Percentiles rank a stretch among this genome's conserved stretches.
These are phyloP conservation scores for Pedicia rivosa DNA, from an alignment of 2,888 invertebrate species.

Conservation along the genomic window DNA sequence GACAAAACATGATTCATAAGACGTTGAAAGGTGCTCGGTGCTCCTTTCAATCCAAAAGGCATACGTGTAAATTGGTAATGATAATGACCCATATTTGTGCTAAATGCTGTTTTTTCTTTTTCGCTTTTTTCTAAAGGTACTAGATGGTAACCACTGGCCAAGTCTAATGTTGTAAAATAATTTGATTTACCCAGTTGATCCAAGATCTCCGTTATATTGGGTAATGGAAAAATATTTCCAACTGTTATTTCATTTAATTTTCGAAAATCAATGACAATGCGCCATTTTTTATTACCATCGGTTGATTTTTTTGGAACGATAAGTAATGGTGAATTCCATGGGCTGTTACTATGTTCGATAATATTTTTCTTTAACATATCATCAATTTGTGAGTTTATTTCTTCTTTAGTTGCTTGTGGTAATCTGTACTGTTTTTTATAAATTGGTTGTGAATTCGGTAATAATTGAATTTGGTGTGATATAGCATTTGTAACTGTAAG, in stretches of 20 bases:
- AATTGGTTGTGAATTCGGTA: background rate
- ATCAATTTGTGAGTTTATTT: background rate
- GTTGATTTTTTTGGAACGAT: background rate
- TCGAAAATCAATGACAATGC: background rate
- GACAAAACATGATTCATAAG: background rate
- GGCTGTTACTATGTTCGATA: background rate
- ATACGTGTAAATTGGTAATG: background rate
- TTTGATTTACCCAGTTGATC: conserved; percentile 10
- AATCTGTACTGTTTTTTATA: background rate
- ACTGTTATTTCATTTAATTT: background rate
- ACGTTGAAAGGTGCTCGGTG: background rate
- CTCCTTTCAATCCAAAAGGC: background rate
- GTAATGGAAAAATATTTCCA: background rate
- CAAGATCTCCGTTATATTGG: conserved; percentile 11
- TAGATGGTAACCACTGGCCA: conserved; percentile 11
- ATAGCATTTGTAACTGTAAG: background rate
- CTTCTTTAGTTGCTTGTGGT: background rate
- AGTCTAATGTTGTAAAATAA: conserved; percentile 11
- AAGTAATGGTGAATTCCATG: background rate
- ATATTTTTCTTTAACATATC: background rate
- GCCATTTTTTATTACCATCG: background rate
- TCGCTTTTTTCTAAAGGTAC: conserved; percentile 8
- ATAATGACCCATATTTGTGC: conserved; percentile 5
- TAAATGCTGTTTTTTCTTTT: conserved; percentile 13
- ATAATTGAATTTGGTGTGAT: background rate